Percentiles rank a stretch among this genome's conserved stretches.
Evolutionary conservation across 2,888 invertebrate genomes (phyloP).

Genomic region (Zygothrica quintamaculata): DNA sequence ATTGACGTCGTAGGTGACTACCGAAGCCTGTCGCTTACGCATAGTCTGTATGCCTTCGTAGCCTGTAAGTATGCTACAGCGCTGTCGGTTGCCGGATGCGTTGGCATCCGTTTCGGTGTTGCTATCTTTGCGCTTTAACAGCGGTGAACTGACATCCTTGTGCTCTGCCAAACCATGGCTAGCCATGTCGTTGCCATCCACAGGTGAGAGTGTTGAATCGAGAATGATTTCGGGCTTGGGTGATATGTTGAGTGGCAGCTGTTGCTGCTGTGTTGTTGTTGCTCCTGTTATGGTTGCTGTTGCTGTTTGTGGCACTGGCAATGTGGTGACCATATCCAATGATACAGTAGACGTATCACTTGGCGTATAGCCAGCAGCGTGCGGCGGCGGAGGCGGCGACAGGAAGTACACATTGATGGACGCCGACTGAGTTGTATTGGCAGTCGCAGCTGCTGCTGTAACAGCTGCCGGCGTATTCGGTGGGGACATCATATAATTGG

Average conservation of each 20-base stretch:
- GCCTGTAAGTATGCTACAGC: slow-evolving; percentile 77
- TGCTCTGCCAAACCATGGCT: slow-evolving; percentile 64
- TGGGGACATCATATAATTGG: slow-evolving; percentile 83
- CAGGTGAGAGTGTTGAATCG: slow-evolving; percentile 84
- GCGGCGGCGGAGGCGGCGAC: slow-evolving; percentile 82
- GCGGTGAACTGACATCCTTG: slow-evolving; percentile 80
- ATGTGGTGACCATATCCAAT: slow-evolving; percentile 82
- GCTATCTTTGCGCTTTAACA: slow-evolving; percentile 78
- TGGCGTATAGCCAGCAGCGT: slow-evolving; percentile 71
- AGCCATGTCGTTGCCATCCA: slow-evolving; percentile 54
- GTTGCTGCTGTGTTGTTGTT: slow-evolving; percentile 26
- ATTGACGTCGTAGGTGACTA: slow-evolving; percentile 85
- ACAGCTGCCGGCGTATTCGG: slow-evolving; percentile 81
- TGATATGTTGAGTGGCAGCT: slow-evolving; percentile 71
- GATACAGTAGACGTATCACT: slow-evolving; percentile 84
- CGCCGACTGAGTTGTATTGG: slow-evolving; percentile 58
- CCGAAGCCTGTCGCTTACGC: slow-evolving; percentile 84
- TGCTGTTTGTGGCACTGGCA: slow-evolving; percentile 69
- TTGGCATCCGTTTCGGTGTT: slow-evolving; percentile 65
- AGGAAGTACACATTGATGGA: slow-evolving; percentile 84
- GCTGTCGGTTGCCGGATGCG: slow-evolving; percentile 68
- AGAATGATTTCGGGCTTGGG: slow-evolving; percentile 84
- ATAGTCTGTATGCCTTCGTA: slow-evolving; percentile 82
- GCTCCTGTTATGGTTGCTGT: slow-evolving; percentile 52
- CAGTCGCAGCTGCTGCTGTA: slow-evolving; percentile 18